These are phyloP conservation scores for Ernsta delagoae DNA, from an alignment of 2,888 invertebrate species.

Conservation along the genomic window DNA sequence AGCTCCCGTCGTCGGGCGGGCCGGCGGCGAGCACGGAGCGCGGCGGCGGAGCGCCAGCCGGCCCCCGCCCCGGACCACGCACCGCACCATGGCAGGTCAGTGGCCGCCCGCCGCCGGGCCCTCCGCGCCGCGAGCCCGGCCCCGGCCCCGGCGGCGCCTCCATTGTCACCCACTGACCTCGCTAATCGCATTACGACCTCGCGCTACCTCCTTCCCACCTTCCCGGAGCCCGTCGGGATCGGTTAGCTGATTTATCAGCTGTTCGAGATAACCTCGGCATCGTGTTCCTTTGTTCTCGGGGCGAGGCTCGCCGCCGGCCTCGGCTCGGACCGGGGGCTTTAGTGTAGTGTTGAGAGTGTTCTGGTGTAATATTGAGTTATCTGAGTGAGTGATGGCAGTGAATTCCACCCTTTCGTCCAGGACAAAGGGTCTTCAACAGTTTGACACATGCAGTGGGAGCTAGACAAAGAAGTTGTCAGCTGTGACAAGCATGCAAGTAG, in stretches of 20 bases:
- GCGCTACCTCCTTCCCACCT: constrained; percentile 22
- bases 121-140: constrained; percentile 43
- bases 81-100: constrained; percentile 62
- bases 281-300: constrained; percentile 55
- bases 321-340: constrained; percentile 32
- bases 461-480: constrained; percentile 37
- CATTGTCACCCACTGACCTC: constrained; percentile 49
- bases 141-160: constrained; percentile 45
- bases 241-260: constrained; percentile 28
- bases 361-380: constrained; percentile 30
- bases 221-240: constrained; percentile 15
- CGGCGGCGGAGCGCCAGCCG: constrained; percentile 45
- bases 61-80: constrained; percentile 44
- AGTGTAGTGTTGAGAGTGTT: constrained; percentile 30
- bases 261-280: constrained; percentile 39
- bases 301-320: constrained; percentile 26
- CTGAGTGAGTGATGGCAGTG: constrained; percentile 38
- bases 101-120: constrained; percentile 50
- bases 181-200: constrained; percentile 27
- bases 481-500: constrained; percentile 16
- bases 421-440: constrained; percentile 18
- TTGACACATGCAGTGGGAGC: constrained; percentile 7
- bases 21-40: constrained; percentile 52
- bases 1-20: too few relatives aligned
- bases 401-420: constrained; percentile 4